These are phyloP conservation scores for Heliocidaris tuberculata DNA, from an alignment of 35 echinoderm and acorn worm genomes.

Conservation along the genomic window DNA sequence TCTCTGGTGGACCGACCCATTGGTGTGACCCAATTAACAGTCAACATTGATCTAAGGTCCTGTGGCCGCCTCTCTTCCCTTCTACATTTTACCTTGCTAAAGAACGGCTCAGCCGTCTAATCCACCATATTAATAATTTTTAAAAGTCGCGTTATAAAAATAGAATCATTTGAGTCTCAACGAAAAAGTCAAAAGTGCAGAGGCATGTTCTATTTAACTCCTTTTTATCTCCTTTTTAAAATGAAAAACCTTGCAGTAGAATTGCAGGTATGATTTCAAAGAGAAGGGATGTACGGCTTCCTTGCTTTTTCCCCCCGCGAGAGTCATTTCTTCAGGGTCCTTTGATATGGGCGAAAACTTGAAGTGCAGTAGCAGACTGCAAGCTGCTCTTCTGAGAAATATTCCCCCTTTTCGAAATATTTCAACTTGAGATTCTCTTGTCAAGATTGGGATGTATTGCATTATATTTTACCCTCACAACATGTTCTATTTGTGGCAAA, in stretches of 20 bases:
- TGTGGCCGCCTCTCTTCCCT: neutral
- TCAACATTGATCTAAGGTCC: conserved; percentile 12
- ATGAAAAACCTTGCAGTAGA: neutral
- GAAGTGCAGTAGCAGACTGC: too few species aligned
- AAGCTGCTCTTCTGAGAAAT: too few species aligned
- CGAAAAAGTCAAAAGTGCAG: neutral
- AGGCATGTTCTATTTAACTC: neutral
- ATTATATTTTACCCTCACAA: too few species aligned
- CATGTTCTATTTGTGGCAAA: too few species aligned
- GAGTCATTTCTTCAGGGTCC: neutral
- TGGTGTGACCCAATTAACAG: conserved; percentile 29
- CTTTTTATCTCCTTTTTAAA: neutral
- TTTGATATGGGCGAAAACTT: neutral
- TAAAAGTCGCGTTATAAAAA: neutral
- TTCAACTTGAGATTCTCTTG: too few species aligned
- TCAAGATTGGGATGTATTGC: too few species aligned
- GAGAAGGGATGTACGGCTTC: too few species aligned
- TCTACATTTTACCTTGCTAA: neutral
- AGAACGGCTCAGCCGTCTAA: neutral
- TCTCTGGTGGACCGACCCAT: neutral
- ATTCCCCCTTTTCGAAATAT: too few species aligned
- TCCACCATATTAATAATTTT: conserved; percentile 3
- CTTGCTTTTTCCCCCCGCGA: too few species aligned
- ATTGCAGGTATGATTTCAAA: neutral
- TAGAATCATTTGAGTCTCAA: neutral